Evolutionary conservation across 2,888 invertebrate species (phyloP), one percentile per base, ranked within the genome.

Genomic region (Heliconius sara): DNA sequence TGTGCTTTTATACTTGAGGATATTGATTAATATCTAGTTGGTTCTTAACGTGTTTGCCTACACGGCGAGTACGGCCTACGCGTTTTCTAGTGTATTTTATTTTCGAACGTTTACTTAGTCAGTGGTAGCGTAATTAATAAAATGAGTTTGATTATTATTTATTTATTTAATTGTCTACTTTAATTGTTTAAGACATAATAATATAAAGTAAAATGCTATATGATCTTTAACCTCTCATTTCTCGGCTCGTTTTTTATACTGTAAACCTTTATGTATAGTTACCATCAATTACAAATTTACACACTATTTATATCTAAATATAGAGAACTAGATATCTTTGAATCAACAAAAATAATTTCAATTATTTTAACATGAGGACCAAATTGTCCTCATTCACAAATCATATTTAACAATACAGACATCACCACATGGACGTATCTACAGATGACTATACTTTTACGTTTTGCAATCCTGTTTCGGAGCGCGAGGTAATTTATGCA

Each of bases 401-500:
- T 72, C 57, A 52, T 63, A 73, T 16, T 30, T 27, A 76, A 57
- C 57, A 66, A 78, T 60, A 68, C 78, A 65, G 73, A 71, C 39
- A 68, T 57, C 27, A 63, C 30, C 52, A 66, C 67, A 74, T 68
- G 68, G 78, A 43, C 43, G n/a, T 74, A 60, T 34, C 52, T 63
- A 72, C 39, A 67, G 57, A 12, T 66, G 52, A 30, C 67, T 68
- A 68, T 74, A 73, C 68, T 74, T 74, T 74, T 65, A 74, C 16
- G 30, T 79, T 79, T 79, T 43, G 78, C 78, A 75, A 79, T 75
- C 78, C 78, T 79, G 87, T 89, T 89, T 65, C 47, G 47, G 76
- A 79, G 79, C 74, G 80, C 88, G 87, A 87, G 88, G 87, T 92
- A 92, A 92, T 92, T 91, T 92, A 93, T 93, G 91, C 92, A 86